Percentiles rank a stretch among this genome's conserved stretches.
Evolutionary conservation across 2,113 vertebrate species (phyloP).

Genomic region (Loxodonta africana): DNA sequence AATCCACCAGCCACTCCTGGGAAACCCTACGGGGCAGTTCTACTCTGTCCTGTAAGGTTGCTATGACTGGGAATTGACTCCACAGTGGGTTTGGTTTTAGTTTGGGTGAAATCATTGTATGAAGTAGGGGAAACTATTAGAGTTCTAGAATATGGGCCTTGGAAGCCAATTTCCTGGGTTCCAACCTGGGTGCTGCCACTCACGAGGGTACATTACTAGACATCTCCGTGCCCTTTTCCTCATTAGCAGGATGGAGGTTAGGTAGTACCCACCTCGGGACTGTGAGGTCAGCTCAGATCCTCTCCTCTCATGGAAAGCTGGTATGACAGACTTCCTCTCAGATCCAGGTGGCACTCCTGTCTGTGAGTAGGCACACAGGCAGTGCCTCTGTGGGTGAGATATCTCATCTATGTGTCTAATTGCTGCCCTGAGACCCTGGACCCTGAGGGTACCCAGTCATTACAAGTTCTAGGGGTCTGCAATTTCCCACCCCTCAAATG

Average conservation of each 20-base stretch:
- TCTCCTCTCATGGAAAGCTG: not conserved
- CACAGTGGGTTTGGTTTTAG: no score
- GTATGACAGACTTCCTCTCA: not conserved
- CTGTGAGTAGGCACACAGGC: not conserved
- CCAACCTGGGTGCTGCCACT: not conserved
- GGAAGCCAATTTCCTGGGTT: not conserved
- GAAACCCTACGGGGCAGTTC: no score
- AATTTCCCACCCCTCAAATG: not conserved
- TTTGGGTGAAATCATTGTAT: no score
- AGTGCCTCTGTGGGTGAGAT: rapidly evolving
- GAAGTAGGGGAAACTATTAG: rapidly evolving
- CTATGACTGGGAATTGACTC: no score
- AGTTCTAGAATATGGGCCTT: rapidly evolving
- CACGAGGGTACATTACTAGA: not conserved
- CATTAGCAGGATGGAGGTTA: not conserved
- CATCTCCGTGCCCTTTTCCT: not conserved
- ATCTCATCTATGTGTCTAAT: rapidly evolving
- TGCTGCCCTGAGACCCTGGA: not conserved
- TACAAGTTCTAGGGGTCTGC: not conserved
- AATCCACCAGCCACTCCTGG: no score
- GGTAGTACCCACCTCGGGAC: not conserved
- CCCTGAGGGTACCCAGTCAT: rapidly evolving
- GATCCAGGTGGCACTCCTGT: rapidly evolving
- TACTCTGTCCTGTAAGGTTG: no score
- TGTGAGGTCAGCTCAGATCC: rapidly evolving